Conservation (phyloP, 2,888 invertebrate species). For the Rhagonycha fulva region DNA sequence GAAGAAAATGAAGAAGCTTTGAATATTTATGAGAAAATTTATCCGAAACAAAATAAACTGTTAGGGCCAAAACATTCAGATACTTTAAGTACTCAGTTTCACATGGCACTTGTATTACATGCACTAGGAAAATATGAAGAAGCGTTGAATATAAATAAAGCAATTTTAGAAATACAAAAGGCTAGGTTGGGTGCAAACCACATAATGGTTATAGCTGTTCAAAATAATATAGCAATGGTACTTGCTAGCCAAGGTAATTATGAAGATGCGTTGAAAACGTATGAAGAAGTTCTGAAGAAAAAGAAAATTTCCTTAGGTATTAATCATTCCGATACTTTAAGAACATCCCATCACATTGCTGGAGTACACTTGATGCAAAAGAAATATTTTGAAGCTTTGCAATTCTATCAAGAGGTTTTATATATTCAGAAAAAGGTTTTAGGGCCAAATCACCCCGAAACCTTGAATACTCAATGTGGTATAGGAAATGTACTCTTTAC, state of each 20-base stretch:
- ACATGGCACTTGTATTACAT: neutral
- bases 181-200: neutral
- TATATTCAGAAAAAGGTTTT: neutral
- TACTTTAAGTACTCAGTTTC: neutral
- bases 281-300: neutral
- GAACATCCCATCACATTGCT: neutral
- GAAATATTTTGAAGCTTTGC: neutral
- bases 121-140: neutral
- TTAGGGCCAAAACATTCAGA: neutral
- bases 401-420: neutral
- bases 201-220: neutral
- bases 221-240: neutral
- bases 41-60: neutral
- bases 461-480: neutral
- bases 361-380: neutral
- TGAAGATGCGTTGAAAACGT: neutral
- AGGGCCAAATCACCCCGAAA: neutral
- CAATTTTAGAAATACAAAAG: neutral
- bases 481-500: neutral
- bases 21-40: neutral
- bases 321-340: neutral
- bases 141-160: neutral
- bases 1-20: neutral
- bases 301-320: neutral
- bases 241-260: neutral